Base-by-base conservation (phyloP, 2,888 invertebrate species). In the Scotopteryx bipunctaria region DNA sequence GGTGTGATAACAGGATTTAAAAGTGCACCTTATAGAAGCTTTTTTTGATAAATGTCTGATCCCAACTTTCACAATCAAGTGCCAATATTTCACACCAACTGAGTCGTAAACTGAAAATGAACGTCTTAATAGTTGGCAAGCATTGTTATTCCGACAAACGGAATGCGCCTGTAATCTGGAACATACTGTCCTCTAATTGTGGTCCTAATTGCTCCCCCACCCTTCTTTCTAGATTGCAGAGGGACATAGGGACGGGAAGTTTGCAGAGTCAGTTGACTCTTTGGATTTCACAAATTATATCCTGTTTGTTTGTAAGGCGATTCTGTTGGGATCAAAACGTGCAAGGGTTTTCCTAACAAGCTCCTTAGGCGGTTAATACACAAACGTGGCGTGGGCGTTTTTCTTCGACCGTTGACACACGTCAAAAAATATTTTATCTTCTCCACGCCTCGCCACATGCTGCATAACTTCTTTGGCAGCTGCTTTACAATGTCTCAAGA, bases 151-250 rank as follows among this genome's bases (percentile, higher is more conserved):
- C 75, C 68, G 73, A 66, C 70, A 75, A 73, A 73, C 66, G 57
- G 61, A 55, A 55, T 79, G 73, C 71, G 42, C 81, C 74, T 73
- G 88, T 87, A 89, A 90, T 89, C 86, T 85, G 78, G 80, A 75
- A 88, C 90, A 87, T 77, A 88, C 87, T 89, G 90, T 84, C 87
- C 87, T 78, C 86, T 89, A 90, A 91, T 90, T 90, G 90, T 84
- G 82, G 81, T 77, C 78, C 86, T 90, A 88, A 91, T 91, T 90
- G 86, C 73, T 66, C 67, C 61, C 65, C 64, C 60, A 40, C 66
- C 60, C 76, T 76, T 62, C 57, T 55, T 59, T 57, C 52, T 50
- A 40, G 56, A 51, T 58, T 44, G 48, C 47, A 25, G 38, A 31
- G 50, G 27, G 41, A 46, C 48, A 59, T 32, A 53, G 31, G 33